A percentile compares a stretch with the other conserved stretches of the same genome.
Conservation (phyloP, 2,888 invertebrate species). For the Amphipyra tragopoginis region DNA sequence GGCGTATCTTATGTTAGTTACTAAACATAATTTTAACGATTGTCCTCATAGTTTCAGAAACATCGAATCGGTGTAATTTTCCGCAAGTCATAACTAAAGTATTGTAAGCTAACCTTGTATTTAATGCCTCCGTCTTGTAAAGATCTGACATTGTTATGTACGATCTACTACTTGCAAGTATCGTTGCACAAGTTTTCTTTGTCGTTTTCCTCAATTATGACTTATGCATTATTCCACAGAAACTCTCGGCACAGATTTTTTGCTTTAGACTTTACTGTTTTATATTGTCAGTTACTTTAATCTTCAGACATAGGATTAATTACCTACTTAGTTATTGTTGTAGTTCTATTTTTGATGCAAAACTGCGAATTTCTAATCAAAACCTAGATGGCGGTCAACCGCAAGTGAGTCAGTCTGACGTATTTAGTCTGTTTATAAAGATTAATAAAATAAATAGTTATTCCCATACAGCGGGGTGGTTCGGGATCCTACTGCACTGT, state of each 20-base stretch:
- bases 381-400: conserved; percentile 11
- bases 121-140: conserved; percentile 26
- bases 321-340: too few relatives aligned
- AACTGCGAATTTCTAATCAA: conserved; percentile 3
- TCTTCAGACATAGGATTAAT: too few relatives aligned
- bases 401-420: conserved; percentile 20
- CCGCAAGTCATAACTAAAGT: conserved; percentile 30
- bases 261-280: neutral
- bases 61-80: conserved; percentile 27
- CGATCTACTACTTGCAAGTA: conserved; percentile 12
- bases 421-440: conserved; percentile 5
- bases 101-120: conserved; percentile 31
- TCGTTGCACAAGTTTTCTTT: conserved; percentile 25
- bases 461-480: conserved; percentile 68
- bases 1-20: too few relatives aligned
- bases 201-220: conserved; percentile 42
- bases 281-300: too few relatives aligned
- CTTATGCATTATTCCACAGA: conserved; percentile 1
- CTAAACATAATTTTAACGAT: too few relatives aligned
- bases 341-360: neutral
- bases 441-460: conserved; percentile 47
- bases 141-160: conserved; percentile 21
- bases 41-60: neutral
- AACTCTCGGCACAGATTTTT: conserved; percentile 13
- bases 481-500: conserved; percentile 63